Base-by-base conservation (phyloP, 2,888 invertebrate species). In the Athalia cordata region DNA sequence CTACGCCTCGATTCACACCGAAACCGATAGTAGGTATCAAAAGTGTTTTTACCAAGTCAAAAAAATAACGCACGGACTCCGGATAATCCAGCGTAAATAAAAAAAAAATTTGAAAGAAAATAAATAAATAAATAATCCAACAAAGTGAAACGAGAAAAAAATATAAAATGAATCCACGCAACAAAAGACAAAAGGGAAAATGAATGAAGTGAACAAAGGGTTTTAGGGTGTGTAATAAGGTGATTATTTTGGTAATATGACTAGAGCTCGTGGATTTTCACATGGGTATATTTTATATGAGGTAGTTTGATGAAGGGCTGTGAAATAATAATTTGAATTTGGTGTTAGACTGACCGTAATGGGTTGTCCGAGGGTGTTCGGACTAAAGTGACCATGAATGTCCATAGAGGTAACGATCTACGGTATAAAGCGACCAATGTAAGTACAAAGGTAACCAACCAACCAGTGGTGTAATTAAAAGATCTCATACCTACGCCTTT, bases 321-420 rank as follows among this genome's bases (percentile, higher is more conserved):
- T 68, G 68, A 68, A 68, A 68, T 68, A 68, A 68, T 68, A 68
- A 68, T 68, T 55, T 68, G 68, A 68, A 68, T 55, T 68, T 55
- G 68, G 52, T 68, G 52, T 50, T 29, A 52, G 52, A 55, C 68
- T 68, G 68, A 68, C 68, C 68, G 68, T 68, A 55, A 68, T 52
- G 68, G 68, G 68, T 68, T 55, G 68, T 55, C 55, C 55, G 6
- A 29, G 29, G 68, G 50, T 68, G 50, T 7, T 13, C n/a, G n/a
- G 55, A 68, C 68, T 68, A 55, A 55, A 68, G 55, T 68, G 68
- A 29, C 29, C 29, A 2, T 29, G 29, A 29, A 29, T 29, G 29
- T 29, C 29, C 29, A 29, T 29, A 29, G 29, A 29, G 29, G 29
- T 29, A 29, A 29, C 29, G 29, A 29, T 29, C 29, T 2, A 29